A percentile compares a stretch with the other conserved stretches of the same genome.
These are phyloP conservation scores for Ectobius pallidus DNA, from an alignment of 2,888 invertebrate genomes.

Conservation along the genomic window DNA sequence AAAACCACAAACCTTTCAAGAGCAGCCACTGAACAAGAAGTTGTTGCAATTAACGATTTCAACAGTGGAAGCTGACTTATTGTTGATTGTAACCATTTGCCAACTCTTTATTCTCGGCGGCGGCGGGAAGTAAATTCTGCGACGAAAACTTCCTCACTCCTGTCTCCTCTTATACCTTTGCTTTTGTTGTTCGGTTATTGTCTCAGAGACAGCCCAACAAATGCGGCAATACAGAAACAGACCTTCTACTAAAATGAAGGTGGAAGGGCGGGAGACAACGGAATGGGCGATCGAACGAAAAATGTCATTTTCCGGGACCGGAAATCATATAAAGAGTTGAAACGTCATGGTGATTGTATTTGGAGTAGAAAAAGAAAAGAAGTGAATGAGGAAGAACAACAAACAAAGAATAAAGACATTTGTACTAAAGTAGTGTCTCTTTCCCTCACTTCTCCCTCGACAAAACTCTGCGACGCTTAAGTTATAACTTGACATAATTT, in stretches of 20 bases:
- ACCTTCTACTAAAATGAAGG: not conserved
- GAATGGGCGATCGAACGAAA: constrained; percentile 27
- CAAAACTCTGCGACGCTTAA: not conserved
- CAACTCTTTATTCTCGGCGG: too few species aligned
- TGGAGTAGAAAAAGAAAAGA: not conserved
- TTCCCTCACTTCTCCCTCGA: not conserved
- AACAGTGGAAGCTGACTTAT: too few species aligned
- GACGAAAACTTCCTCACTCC: not conserved
- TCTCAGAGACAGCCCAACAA: constrained; percentile 13
- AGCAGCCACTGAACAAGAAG: too few species aligned
- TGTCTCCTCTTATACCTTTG: not conserved
- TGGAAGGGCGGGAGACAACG: not conserved
- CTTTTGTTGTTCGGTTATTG: constrained; percentile 16
- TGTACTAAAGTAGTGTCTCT: not conserved
- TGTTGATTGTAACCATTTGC: too few species aligned
- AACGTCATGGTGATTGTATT: constrained; percentile 33
- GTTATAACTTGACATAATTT: constrained; percentile 12
- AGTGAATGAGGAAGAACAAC: not conserved
- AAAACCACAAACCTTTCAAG: too few species aligned
- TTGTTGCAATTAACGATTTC: too few species aligned
- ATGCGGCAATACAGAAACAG: constrained; percentile 20
- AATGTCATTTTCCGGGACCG: constrained; percentile 39
- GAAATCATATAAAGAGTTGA: constrained; percentile 35
- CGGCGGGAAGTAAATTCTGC: too few species aligned
- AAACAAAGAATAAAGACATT: constrained; percentile 15